Percentiles rank a stretch among this genome's conserved stretches.
Evolutionary conservation across 2,888 invertebrate genomes (phyloP).

Genomic region (Myopa tessellatipennis): DNA sequence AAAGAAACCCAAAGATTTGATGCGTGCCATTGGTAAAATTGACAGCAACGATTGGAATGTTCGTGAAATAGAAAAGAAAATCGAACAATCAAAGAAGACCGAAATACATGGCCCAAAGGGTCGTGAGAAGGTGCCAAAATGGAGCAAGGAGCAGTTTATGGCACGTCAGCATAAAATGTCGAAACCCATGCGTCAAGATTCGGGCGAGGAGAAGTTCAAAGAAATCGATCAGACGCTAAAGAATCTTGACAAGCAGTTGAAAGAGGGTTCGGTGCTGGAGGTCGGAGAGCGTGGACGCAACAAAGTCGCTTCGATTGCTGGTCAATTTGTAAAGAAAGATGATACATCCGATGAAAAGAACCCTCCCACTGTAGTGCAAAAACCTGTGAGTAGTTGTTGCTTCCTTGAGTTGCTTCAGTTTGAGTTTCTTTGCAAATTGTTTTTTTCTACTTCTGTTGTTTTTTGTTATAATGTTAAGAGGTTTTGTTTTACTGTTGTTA

Average conservation of each 20-base stretch:
- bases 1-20: conserved; percentile 86
- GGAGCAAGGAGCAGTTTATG: conserved; percentile 84
- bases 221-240: conserved; percentile 80
- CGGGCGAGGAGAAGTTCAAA: conserved; percentile 73
- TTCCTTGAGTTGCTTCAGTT: conserved; percentile 1
- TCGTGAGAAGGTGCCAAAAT: conserved; percentile 86
- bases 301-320: conserved; percentile 90
- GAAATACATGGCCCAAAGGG: conserved; percentile 67
- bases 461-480: neutral
- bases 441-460: neutral
- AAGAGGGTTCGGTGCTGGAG: conserved; percentile 81
- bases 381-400: conserved; percentile 68
- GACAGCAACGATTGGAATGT: conserved; percentile 93
- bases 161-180: conserved; percentile 79
- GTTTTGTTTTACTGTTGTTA: neutral
- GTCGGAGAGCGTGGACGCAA: conserved; percentile 74
- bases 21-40: conserved; percentile 89
- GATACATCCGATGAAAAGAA: conserved; percentile 66
- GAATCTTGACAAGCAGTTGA: conserved; percentile 78
- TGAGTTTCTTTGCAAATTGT: neutral
- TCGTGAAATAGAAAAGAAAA: conserved; percentile 89
- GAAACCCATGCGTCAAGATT: conserved; percentile 73
- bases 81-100: conserved; percentile 72
- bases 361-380: conserved; percentile 59
- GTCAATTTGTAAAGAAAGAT: conserved; percentile 73